Base-by-base conservation (phyloP, 1,140 invertebrate genomes). In the Hormaphis cornu region DNA sequence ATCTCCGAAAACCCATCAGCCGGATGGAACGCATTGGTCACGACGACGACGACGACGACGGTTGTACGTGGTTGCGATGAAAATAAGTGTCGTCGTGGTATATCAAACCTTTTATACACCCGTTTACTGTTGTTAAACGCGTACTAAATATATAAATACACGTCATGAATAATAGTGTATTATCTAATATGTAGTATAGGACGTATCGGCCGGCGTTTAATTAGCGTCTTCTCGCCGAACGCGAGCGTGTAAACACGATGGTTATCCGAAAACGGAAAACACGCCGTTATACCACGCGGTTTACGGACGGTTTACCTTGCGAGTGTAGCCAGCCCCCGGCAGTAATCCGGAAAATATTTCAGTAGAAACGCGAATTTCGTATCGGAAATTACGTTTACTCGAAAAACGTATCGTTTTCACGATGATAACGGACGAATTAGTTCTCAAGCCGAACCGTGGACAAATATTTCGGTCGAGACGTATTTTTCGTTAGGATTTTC, bases 161-260 rank as follows among this genome's bases (percentile, higher is more conserved):
- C 54, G n/a, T n/a, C n/a, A n/a, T n/a, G n/a, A n/a, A 20, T 28
- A 35, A 53, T 26, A 50, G 22, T 28, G 48, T 52, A 24, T 16
- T 22, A 52, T 4, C 12, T 50, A 50, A 20, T 22, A 12, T n/a
- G 26, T 8, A 7, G n/a, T n/a, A 53, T 28, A 52, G 26, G 18
- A 24, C 52, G 20, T 9, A 33, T 6, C 20, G 33, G 6, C 12
- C 14, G 40, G 61, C 24, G 28, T 50, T 66, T 66, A 66, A 66
- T 66, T 66, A 66, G 61, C 44, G 28, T 50, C 26, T 66, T 48
- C 61, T 50, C 61, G 28, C 59, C 42, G 6, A 40, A 58, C 28
- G 46, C 54, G 54, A 24, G 54, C 52, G n/a, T n/a, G 12, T 28
- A 16, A 14, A 3, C 24, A 12, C n/a, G 61, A 66, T 66, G 12